Evolutionary conservation across 1,140 invertebrate species (phyloP).

Genomic region (Stenopsyche tienmushanensis): DNA sequence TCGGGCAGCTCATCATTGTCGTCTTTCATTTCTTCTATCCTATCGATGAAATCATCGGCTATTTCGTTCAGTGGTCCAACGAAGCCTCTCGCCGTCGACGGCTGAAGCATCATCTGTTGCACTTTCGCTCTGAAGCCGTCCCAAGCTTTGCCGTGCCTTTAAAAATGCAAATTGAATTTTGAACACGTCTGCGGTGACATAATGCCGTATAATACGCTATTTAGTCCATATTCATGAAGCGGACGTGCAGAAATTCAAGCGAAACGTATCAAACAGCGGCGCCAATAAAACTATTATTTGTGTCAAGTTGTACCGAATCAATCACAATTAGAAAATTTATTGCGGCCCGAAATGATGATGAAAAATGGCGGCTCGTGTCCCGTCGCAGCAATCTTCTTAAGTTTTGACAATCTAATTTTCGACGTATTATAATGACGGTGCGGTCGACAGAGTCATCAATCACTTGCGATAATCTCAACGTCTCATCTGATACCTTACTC

Average conservation of each 20-base stretch:
- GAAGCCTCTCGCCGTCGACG: constrained; percentile 72
- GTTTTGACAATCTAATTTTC: constrained; percentile 26
- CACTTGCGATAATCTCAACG: constrained; percentile 28
- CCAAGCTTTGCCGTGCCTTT: constrained; percentile 83
- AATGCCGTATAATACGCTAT: too few species aligned
- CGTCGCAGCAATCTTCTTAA: neutral
- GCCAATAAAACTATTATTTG: too few species aligned
- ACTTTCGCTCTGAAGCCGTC: constrained; percentile 77
- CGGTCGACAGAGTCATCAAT: constrained; percentile 27
- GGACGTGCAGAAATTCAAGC: too few species aligned
- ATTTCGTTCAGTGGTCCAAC: constrained; percentile 72
- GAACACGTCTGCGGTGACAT: too few species aligned
- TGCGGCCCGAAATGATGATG: too few species aligned
- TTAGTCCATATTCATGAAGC: too few species aligned
- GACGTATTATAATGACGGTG: neutral
- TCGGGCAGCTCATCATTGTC: constrained; percentile 67
- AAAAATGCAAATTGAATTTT: too few species aligned
- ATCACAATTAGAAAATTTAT: too few species aligned
- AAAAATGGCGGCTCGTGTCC: neutral
- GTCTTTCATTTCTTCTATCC: constrained; percentile 66
- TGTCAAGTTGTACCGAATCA: too few species aligned
- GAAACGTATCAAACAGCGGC: too few species aligned
- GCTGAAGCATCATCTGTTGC: constrained; percentile 80
- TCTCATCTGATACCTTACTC: constrained; percentile 21
- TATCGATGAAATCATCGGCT: constrained; percentile 41